Evolutionary conservation across 2,113 vertebrate species (phyloP), one percentile per base, ranked within the genome.

Genomic region (Cebidichthys violaceus): DNA sequence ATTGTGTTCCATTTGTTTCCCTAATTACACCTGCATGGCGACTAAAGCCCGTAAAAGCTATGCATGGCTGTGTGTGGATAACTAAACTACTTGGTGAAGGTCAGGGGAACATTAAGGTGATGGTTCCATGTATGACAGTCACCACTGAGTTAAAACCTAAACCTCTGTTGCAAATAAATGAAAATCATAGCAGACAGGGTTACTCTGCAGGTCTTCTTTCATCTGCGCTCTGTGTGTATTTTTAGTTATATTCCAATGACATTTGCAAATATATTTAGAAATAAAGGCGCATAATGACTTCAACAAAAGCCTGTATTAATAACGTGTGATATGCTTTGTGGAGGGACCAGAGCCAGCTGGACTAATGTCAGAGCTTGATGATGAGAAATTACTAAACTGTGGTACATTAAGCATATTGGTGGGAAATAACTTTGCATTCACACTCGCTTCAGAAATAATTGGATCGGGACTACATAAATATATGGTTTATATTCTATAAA

Each of bases 341-440:
- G 6, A 37, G 66, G 18, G 47, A 70, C 37, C 37, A 50, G 6
- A 59, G 50, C 67, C 60, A 61, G 61, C 73, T 57, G 70, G 67
- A 61, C 61, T 55, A 9, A 74, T 41, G 52, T 6, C 68, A 17
- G 2, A 50, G 70, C 24, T 65, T 79, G 27, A 78, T 70, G 55
- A 69, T 37, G 45, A 64, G 31, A 64, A 20, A 67, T 41, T 1
- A 65, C 62, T 27, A 9, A 39, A 41, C 27, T 50, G 59, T 65
- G 47, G 14, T 52, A 5, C 31, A 35, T 71, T 70, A 50, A 57
- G 52, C 35, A 45, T 27, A 66, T 57, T 80, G 37, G 8, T 52
- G 27, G 24, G 37, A 39, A 79, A 72, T 61, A 33, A 29, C 27
- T 75, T 59, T 37, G 66, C 70, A 66, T 65, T 57, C 33, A 62